Evolutionary conservation across 2,113 vertebrate genomes (phyloP).

Genomic region (Siphamia tubifer): DNA sequence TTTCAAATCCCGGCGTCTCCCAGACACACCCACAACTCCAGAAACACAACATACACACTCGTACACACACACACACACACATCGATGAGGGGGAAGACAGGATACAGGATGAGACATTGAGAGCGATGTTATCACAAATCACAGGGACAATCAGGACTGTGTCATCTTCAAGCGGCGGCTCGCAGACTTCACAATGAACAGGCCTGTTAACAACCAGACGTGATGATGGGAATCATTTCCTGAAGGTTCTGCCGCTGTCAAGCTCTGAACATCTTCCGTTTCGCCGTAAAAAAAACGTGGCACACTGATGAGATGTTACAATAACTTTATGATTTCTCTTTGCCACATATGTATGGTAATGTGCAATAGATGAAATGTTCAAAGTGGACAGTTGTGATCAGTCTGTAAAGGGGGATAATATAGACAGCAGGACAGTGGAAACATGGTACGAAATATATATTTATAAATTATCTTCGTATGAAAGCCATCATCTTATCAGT

Average conservation of each 20-base stretch:
- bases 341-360: background rate
- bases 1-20: constrained; percentile 10
- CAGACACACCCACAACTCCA: background rate
- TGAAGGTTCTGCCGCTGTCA: constrained; percentile 2
- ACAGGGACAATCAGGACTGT: constrained; percentile 32
- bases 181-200: constrained; percentile 12
- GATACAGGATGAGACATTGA: background rate
- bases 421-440: background rate
- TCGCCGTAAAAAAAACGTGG: background rate
- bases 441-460: background rate
- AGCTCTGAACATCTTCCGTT: background rate
- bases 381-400: constrained; percentile 25
- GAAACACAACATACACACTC: background rate
- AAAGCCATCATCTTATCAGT: background rate
- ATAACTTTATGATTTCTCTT: background rate
- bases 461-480: constrained; percentile 1
- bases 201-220: constrained; percentile 9
- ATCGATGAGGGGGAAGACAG: background rate
- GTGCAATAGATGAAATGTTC: background rate
- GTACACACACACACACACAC: background rate
- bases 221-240: constrained; percentile 26
- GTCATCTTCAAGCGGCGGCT: constrained; percentile 10
- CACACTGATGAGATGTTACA: constrained; percentile 1
- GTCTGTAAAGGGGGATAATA: too few species aligned
- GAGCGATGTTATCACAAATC: constrained; percentile 35